A percentile compares a stretch with the other conserved stretches of the same genome.
Conservation (phyloP, 2,113 vertebrate genomes). For the Plestiodon gilberti region DNA sequence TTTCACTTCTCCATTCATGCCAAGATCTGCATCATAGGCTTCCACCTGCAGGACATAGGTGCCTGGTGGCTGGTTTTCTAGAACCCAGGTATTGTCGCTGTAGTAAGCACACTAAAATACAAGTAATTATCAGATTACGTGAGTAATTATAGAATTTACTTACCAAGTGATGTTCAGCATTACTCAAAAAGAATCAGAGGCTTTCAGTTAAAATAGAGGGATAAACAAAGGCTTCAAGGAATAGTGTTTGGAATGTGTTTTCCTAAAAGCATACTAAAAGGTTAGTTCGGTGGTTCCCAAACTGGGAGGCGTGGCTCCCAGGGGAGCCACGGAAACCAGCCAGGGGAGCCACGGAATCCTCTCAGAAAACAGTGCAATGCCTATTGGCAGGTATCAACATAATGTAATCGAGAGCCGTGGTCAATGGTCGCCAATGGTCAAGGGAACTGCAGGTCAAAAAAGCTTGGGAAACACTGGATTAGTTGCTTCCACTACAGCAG, state of each 20-base stretch:
- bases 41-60: constrained; percentile 81
- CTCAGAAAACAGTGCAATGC: no score
- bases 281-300: no score
- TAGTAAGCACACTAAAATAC: constrained; percentile 85
- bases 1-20: constrained; percentile 87
- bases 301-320: no score
- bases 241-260: neutral
- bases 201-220: neutral
- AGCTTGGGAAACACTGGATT: no score
- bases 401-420: no score
- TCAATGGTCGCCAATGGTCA: no score
- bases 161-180: neutral
- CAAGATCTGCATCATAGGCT: constrained; percentile 85
- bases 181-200: neutral
- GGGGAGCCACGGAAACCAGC: no score
- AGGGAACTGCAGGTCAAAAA: no score
- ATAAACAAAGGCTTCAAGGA: neutral
- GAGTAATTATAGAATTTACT: constrained; percentile 1
- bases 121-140: constrained; percentile 37
- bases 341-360: no score
- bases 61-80: constrained; percentile 87
- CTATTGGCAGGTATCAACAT: no score
- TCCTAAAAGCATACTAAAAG: neutral
- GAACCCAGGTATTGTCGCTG: constrained; percentile 81
- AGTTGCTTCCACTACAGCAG: no score